phyloP scores from a whole-genome alignment of 2,113 vertebrate genomes.

The Canis aureus region DNA sequence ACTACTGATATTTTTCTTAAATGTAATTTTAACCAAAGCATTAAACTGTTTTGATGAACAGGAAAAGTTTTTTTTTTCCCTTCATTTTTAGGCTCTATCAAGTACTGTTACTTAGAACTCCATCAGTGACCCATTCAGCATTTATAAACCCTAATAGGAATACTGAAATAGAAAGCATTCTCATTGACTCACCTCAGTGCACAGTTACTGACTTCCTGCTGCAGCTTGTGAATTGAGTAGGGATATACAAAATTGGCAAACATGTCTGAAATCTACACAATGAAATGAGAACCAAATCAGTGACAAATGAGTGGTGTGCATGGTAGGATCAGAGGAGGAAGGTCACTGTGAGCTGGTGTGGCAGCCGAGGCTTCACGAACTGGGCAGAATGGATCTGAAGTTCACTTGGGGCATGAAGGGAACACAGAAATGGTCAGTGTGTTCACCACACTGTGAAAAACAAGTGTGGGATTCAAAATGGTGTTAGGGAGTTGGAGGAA shows the following conservation, averaged over 20 bases:
- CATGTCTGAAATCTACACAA: not conserved
- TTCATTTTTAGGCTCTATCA: constrained; percentile 9
- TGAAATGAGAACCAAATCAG: not conserved
- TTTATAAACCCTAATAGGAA: constrained; percentile 3
- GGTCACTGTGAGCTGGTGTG: not conserved
- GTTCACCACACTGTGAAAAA: not conserved
- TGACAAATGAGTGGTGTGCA: not conserved
- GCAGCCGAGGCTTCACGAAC: not conserved
- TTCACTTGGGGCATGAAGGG: not conserved
- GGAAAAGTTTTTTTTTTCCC: not conserved
- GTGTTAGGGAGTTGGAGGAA: not conserved
- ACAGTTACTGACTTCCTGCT: not conserved
- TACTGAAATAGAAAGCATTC: not conserved
- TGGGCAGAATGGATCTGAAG: not conserved
- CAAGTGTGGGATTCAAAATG: not conserved
- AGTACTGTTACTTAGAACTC: not conserved
- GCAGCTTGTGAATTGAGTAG: not conserved
- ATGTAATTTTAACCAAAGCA: not conserved
- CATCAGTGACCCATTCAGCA: not conserved
- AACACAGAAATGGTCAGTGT: not conserved
- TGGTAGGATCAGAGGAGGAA: not conserved
- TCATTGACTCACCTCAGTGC: not conserved
- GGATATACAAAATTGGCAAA: constrained; percentile 34
- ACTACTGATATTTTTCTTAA: constrained; percentile 13
- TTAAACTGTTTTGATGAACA: not conserved